These are phyloP conservation scores for Proteles cristata DNA, from an alignment of 2,113 vertebrate genomes.

Conservation along the genomic window DNA sequence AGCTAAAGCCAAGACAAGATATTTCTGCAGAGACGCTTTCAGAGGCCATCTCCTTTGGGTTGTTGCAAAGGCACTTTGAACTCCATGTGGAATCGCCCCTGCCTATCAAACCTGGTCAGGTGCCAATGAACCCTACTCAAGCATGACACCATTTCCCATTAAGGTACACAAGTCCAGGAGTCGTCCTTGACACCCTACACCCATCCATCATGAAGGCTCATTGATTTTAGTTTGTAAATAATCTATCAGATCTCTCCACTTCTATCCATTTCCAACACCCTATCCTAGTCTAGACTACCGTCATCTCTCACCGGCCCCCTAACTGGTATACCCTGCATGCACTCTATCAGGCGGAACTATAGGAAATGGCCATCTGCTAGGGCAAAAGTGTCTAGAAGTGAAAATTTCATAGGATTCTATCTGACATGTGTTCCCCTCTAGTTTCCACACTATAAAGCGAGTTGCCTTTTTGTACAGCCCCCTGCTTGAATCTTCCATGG, in stretches of 20 bases:
- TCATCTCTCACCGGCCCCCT: not conserved
- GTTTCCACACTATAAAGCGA: not conserved
- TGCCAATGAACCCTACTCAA: not conserved
- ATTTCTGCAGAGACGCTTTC: not conserved
- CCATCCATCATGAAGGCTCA: not conserved
- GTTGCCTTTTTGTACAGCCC: not conserved
- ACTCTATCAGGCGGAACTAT: not conserved
- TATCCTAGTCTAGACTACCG: not conserved
- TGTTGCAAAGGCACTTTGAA: slow-evolving; percentile 15
- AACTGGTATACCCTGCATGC: not conserved
- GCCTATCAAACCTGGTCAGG: not conserved
- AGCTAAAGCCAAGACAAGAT: not conserved
- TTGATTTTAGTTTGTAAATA: not conserved
- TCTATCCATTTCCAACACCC: not conserved
- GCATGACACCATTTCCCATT: not conserved
- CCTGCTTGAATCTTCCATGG: not conserved
- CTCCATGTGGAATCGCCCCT: not conserved
- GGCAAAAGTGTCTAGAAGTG: not conserved
- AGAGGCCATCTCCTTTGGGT: not conserved
- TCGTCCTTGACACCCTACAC: not conserved
- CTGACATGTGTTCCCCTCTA: not conserved
- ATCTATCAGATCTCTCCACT: not conserved
- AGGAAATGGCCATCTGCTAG: not conserved
- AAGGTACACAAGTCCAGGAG: not conserved
- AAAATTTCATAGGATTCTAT: not conserved